A percentile compares a stretch with the other conserved stretches of the same genome.
Evolutionary conservation across 2,888 invertebrate species (phyloP).

Genomic region (Zhengitettix transpicula): DNA sequence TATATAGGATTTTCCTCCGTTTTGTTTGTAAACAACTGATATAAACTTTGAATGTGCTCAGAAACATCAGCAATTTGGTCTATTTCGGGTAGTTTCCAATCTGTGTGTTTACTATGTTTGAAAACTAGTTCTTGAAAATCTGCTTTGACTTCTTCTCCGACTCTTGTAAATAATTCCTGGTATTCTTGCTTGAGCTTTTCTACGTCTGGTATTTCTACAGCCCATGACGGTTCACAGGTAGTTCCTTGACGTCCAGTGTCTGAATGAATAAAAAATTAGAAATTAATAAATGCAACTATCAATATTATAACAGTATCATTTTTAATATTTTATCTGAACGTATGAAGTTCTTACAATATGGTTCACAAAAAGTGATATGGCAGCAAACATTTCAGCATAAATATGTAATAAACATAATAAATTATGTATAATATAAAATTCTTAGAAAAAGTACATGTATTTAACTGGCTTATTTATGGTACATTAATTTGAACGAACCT

Average conservation of each 20-base stretch:
- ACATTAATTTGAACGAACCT: not conserved
- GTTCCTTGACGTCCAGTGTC: constrained; percentile 14
- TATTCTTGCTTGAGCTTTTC: constrained; percentile 26
- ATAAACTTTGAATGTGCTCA: constrained; percentile 80
- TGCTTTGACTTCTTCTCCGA: constrained; percentile 30
- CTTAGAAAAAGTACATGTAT: too few relatives aligned
- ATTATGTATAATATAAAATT: too few relatives aligned
- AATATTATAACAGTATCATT: too few relatives aligned
- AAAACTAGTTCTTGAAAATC: constrained; percentile 53
- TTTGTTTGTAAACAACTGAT: constrained; percentile 56
- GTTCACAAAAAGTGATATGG: too few relatives aligned
- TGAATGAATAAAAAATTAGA: not conserved
- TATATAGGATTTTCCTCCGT: constrained; percentile 50
- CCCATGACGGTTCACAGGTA: constrained; percentile 7
- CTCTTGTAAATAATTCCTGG: constrained; percentile 28
- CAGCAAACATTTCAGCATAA: too few relatives aligned
- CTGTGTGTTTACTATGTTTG: constrained; percentile 40
- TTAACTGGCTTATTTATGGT: too few relatives aligned
- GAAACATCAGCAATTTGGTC: constrained; percentile 70
- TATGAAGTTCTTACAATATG: too few relatives aligned
- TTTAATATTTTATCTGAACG: too few relatives aligned
- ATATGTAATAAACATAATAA: too few relatives aligned
- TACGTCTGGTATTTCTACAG: constrained; percentile 17
- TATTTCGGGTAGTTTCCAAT: constrained; percentile 38
- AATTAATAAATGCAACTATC: too few relatives aligned